Conservation (phyloP, 53 echinoderm and acorn worm genomes). For the Astropecten irregularis region DNA sequence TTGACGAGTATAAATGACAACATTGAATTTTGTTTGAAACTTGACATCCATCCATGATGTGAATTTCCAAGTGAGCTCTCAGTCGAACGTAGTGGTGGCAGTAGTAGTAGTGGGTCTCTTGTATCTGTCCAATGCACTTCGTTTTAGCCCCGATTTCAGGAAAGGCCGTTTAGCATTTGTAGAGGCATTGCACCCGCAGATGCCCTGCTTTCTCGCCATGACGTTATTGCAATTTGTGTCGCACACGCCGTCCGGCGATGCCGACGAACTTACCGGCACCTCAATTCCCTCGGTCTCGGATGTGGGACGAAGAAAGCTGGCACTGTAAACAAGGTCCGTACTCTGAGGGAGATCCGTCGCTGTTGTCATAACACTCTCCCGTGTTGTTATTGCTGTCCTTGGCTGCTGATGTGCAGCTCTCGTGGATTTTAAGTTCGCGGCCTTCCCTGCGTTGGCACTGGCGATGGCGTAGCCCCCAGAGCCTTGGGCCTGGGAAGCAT, state of each 20-base stretch:
- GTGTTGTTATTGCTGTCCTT: not conserved
- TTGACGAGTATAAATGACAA: too few species aligned
- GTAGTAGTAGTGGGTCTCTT: too few species aligned
- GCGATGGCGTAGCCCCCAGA: too few species aligned
- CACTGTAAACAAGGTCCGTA: not conserved
- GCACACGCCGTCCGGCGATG: not conserved
- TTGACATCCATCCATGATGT: too few species aligned
- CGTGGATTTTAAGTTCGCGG: too few species aligned
- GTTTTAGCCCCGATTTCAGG: constrained; percentile 4
- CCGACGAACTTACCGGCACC: not conserved
- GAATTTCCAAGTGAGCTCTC: too few species aligned
- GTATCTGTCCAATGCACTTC: constrained; percentile 25
- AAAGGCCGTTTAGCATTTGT: not conserved
- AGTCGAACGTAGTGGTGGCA: too few species aligned
- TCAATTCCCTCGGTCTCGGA: not conserved
- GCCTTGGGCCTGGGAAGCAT: too few species aligned
- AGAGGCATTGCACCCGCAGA: constrained; percentile 12
- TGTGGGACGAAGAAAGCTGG: not conserved
- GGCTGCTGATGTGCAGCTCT: not conserved
- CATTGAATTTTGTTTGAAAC: too few species aligned
- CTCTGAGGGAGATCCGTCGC: too few species aligned
- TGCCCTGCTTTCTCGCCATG: constrained; percentile 30
- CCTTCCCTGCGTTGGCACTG: too few species aligned
- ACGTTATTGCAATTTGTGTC: not conserved
- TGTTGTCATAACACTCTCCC: not conserved